phyloP scores from a whole-genome alignment of 2,113 vertebrate genomes.

The Chionis minor region DNA sequence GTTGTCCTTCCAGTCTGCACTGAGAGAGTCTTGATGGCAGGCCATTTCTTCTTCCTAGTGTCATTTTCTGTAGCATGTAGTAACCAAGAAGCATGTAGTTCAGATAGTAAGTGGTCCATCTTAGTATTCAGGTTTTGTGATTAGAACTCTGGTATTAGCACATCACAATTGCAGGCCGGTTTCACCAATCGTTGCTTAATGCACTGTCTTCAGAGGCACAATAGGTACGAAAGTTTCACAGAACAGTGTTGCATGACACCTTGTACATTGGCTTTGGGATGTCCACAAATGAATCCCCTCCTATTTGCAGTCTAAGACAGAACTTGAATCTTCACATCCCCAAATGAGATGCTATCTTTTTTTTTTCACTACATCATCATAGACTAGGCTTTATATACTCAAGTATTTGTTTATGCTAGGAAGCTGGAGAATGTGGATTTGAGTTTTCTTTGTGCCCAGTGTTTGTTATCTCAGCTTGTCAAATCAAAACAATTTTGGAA shows the following conservation, averaged over 20 bases:
- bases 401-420: neutral
- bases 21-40: neutral
- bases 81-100: neutral
- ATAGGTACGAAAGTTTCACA: neutral
- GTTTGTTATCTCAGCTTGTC: neutral
- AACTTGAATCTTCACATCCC: neutral
- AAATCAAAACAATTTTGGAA: neutral
- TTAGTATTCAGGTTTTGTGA: neutral
- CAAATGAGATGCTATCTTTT: neutral
- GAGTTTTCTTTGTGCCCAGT: neutral
- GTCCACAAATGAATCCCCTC: neutral
- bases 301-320: neutral
- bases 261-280: neutral
- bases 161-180: accelerated
- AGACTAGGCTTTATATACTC: neutral
- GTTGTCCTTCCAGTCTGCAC: neutral
- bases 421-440: neutral
- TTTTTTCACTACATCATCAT: neutral
- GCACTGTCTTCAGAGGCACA: neutral
- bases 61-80: neutral
- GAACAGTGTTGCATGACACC: neutral
- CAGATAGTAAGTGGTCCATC: neutral
- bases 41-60: neutral
- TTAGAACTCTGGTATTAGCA: neutral
- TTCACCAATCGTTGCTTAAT: neutral